Conservation (phyloP, 2,113 vertebrate species). For the Himantopus leucocephalus region DNA sequence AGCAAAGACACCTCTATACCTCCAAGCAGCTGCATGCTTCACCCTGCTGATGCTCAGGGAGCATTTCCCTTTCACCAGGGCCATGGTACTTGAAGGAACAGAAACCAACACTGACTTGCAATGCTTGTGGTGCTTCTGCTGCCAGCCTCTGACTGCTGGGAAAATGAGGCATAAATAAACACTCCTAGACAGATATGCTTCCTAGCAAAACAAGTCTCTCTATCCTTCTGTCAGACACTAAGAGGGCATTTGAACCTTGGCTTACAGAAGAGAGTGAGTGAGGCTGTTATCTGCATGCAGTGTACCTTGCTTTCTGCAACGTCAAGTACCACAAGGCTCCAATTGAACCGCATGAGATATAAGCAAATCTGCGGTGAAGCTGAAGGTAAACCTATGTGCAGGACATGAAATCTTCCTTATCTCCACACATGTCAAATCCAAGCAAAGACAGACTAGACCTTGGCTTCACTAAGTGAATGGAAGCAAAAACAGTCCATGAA, state of each 20-base stretch:
- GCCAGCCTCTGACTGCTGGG: background rate
- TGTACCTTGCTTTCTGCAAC: background rate
- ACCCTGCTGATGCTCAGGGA: background rate
- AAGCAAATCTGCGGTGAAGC: background rate
- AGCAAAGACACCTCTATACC: background rate
- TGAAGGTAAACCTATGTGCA: background rate
- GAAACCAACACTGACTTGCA: background rate
- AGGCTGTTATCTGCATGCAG: background rate
- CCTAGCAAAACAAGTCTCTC: background rate
- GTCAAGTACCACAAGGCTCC: background rate
- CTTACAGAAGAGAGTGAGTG: background rate
- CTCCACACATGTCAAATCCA: background rate
- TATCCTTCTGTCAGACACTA: background rate
- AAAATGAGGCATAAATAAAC: background rate
- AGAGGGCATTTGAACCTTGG: background rate
- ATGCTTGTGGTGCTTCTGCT: background rate
- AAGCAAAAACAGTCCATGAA: background rate
- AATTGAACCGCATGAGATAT: background rate
- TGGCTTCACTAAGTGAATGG: background rate
- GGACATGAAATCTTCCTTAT: background rate
- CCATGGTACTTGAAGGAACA: background rate
- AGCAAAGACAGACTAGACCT: background rate
- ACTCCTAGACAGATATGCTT: background rate
- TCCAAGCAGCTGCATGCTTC: fast-evolving
- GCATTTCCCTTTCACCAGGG: background rate